Conservation (phyloP, 2,888 invertebrate species). For the Acronicta leporina region DNA sequence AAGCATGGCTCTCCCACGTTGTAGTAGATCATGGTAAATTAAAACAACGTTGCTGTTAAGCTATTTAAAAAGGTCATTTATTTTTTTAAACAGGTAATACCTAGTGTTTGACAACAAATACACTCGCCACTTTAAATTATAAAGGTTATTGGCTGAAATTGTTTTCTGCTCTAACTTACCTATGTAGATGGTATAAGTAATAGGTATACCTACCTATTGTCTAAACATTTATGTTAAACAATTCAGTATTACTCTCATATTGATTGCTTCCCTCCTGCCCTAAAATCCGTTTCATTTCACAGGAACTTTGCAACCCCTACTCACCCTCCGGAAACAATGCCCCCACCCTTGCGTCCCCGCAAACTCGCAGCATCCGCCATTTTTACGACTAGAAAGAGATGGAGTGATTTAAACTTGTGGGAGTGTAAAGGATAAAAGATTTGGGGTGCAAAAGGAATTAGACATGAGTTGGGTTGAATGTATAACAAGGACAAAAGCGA, state of each 20-base stretch:
- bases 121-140: too few species aligned
- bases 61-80: too few species aligned
- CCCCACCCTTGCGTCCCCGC: slow-evolving; percentile 62
- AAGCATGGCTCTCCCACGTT: too few species aligned
- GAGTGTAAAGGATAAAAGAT: slow-evolving; percentile 52
- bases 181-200: too few species aligned
- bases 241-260: slow-evolving; percentile 61
- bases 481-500: slow-evolving; percentile 71
- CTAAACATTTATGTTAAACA: slow-evolving; percentile 30
- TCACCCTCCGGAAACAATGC: slow-evolving; percentile 76
- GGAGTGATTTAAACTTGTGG: slow-evolving; percentile 9
- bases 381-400: slow-evolving; percentile 68
- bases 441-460: slow-evolving; percentile 74
- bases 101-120: too few species aligned
- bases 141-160: too few species aligned
- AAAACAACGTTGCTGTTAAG: too few species aligned
- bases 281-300: slow-evolving; percentile 77
- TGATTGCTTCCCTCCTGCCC: slow-evolving; percentile 70
- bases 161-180: too few species aligned
- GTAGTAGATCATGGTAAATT: too few species aligned
- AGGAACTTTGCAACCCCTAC: slow-evolving; percentile 70
- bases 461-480: slow-evolving; percentile 70
- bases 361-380: slow-evolving; percentile 84
- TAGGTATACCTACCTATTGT: slow-evolving; percentile 1
- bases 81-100: too few species aligned